Evolutionary conservation across 1,140 invertebrate genomes (phyloP).

Genomic region (Sycophaga agraensis): DNA sequence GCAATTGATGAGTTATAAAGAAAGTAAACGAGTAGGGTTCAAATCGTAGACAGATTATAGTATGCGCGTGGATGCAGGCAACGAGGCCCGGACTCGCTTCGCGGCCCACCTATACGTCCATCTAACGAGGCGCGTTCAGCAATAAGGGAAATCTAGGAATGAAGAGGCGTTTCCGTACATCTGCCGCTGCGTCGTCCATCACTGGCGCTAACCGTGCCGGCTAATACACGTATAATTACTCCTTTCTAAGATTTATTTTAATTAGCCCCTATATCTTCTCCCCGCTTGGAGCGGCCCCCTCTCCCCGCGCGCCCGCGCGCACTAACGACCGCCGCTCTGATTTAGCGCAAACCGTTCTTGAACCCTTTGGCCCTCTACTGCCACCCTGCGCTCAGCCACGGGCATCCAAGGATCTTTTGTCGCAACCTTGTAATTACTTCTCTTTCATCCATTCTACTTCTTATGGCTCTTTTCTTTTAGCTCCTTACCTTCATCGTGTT

Average conservation of each 20-base stretch:
- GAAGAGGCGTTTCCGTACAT: conserved; percentile 59
- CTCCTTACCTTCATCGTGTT: neutral
- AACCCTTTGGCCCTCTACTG: conserved; percentile 2
- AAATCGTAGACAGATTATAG: too few relatives aligned
- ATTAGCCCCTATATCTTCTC: conserved; percentile 55
- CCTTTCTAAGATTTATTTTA: conserved; percentile 61
- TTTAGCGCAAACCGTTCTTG: conserved; percentile 23
- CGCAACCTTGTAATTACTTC: conserved; percentile 7
- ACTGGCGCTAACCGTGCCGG: conserved; percentile 44
- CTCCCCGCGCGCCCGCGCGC: neutral
- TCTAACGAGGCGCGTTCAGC: too few relatives aligned
- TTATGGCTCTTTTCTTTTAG: neutral
- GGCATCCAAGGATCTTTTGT: conserved; percentile 11
- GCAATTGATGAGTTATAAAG: too few relatives aligned
- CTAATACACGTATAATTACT: conserved; percentile 62
- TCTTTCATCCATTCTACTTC: neutral
- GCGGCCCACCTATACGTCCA: too few relatives aligned
- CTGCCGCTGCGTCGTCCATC: conserved; percentile 57
- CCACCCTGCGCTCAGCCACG: neutral
- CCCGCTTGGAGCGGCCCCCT: neutral
- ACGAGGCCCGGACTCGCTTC: too few relatives aligned
- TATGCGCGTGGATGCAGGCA: too few relatives aligned
- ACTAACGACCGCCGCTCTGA: conserved; percentile 26
- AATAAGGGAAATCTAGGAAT: conserved; percentile 57
- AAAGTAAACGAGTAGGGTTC: too few relatives aligned